Base-by-base conservation (phyloP, 1,140 invertebrate species). In the Nylanderia fulva region DNA sequence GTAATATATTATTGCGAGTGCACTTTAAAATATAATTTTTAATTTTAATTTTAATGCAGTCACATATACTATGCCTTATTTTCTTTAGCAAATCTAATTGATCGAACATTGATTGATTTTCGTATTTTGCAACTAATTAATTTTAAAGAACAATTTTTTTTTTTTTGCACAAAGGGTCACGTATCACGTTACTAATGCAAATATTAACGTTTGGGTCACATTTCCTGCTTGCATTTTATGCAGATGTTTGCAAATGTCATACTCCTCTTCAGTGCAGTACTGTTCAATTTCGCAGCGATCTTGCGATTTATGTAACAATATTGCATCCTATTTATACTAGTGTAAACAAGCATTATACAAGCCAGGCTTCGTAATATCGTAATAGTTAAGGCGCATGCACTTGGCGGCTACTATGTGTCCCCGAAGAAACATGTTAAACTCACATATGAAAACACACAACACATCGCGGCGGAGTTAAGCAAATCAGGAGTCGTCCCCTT, bases 401-500 rank as follows among this genome's bases (percentile, higher is more conserved):
- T 80, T 13, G 48, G 48, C 77, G 77, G 36, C 52, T 45, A 58
- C 66, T 56, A 45, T 18, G 36, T 58, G 36, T 58, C 66, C 36
- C 66, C 77, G 77, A 82, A 82, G 77, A 72, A 71, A 56, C 66
- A 71, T 42, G 36, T 82, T 72, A 42, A 71, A 45, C 36, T 33
- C 52, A 42, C 66, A 58, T 82, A 71, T 56, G 77, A 71, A 82
- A 82, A 72, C 52, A 79, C 61, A 42, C 36, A 54, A 71, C 52
- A 27, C 11, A 48, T 48, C 29, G 33, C 39, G 80, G 66, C 63
- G 86, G 87, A 82, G 84, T 85, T 89, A 89, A 79, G 88, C 87
- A 90, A 90, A 92, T 93, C 86, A 86, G 69, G 42, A 29, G 85
- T 85, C 85, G 88, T 89, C 84, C 54, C 45, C 85, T 48, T 61